A percentile compares a stretch with the other conserved stretches of the same genome.
phyloP scores from a whole-genome alignment of 2,797 vertebrate species.

The Malurus leucopterus region DNA sequence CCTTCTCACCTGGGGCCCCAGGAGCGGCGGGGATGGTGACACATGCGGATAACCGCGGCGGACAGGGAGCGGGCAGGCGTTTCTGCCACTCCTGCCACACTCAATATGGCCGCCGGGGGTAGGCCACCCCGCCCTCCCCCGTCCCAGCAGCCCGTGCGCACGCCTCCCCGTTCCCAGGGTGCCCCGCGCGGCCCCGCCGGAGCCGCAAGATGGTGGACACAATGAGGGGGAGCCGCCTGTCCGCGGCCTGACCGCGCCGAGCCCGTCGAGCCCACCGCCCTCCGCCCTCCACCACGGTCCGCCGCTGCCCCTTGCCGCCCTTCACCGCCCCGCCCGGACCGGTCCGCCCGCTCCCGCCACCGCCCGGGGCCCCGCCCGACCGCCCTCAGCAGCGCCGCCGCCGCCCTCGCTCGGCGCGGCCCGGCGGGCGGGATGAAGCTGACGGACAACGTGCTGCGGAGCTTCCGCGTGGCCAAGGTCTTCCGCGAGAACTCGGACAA shows the following conservation, averaged over 20 bases:
- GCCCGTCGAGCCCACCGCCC: not conserved
- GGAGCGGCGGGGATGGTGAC: fast-evolving
- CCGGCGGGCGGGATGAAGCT: conserved; percentile 87
- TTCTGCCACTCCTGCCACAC: not conserved
- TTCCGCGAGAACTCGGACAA: conserved; percentile 98
- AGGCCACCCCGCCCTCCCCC: fast-evolving
- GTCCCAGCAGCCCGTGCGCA: not conserved
- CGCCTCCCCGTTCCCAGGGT: not conserved
- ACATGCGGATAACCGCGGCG: not conserved
- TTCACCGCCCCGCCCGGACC: not conserved
- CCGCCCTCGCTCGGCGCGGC: conserved; percentile 23
- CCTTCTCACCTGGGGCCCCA: not conserved
- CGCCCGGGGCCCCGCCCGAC: not conserved
- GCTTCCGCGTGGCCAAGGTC: conserved; percentile 97
- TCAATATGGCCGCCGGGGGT: not conserved
- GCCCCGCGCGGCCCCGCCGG: not conserved
- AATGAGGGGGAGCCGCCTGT: conserved; percentile 61
- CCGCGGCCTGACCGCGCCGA: conserved; percentile 15
- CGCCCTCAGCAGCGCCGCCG: not conserved
- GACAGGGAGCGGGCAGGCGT: conserved; percentile 31
- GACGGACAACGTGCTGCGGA: conserved; percentile 97
- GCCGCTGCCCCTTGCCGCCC: not conserved
- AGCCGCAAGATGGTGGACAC: conserved; percentile 75
- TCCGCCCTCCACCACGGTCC: not conserved
- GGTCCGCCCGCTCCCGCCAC: not conserved